Evolutionary conservation across 2,888 invertebrate genomes (phyloP), one percentile per base, ranked within the genome.

Genomic region (Amiota minor): DNA sequence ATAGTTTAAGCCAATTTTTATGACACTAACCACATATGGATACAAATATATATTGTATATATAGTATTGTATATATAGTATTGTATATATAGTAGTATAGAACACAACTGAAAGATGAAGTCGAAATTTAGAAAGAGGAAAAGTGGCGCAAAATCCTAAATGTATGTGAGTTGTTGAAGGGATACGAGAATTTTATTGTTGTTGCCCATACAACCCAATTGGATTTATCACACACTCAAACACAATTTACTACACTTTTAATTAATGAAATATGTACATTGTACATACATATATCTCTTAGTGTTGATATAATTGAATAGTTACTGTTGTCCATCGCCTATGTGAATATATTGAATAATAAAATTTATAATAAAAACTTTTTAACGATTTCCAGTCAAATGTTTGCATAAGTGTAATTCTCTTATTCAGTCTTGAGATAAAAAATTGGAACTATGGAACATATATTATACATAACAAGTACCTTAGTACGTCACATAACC

Each of bases 1-100:
- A 18, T 56, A 18, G 18, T n/a, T 18, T 56, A 56, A 56, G 56
- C 56, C 56, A 56, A 56, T 56, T 56, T 56, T 56, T 56, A 56
- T 56, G 18, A 18, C 56, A 16, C 56, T 2, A n/a, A 56, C 16
- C 16, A n/a, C 16, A 56, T 9, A 56, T 10, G 16, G 14, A 56
- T n/a, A 56, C 14, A 18, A 11, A 2, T 23, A 23, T 3, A 35
- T 35, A 35, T 35, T 6, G 23, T 23, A 23, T 23, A 23, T 23
- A 3, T 23, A 23, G n/a, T 3, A 23, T 2, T 23, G 23, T 23
- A 23, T 3, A 23, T 23, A 23, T 1, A 2, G 3, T 23, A 23
- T 23, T 23, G 23, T 23, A 23, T 23, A 2, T 23, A 23, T 23
- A 2, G 4, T 50, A 50, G 2, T 4, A 16, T 10, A 53, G 53